Conservation (phyloP, 2,888 invertebrate species). For the Volucella zonaria region DNA sequence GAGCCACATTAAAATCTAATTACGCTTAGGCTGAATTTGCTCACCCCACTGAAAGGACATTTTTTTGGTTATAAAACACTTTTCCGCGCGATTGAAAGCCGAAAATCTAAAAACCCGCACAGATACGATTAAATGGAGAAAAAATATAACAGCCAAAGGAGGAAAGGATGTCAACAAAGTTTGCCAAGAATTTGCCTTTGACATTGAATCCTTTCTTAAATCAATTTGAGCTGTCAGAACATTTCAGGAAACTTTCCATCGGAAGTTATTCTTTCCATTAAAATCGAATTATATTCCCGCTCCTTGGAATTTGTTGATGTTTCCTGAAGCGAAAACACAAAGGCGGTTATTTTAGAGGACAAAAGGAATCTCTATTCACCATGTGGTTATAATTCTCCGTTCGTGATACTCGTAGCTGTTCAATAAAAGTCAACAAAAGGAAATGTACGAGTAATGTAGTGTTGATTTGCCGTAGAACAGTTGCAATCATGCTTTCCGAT, state of each 20-base stretch:
- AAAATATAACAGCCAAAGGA: background rate
- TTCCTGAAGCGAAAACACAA: background rate
- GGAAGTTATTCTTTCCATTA: constrained; percentile 17
- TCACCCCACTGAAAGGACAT: background rate
- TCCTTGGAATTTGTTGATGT: background rate
- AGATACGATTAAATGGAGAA: too few species aligned
- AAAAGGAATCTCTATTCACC: background rate
- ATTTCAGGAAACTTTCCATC: background rate
- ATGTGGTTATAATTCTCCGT: background rate
- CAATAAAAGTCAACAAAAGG: constrained; percentile 12
- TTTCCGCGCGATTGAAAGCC: background rate
- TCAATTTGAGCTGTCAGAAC: background rate
- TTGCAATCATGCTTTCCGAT: background rate
- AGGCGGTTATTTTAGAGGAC: background rate
- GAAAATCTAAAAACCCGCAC: too few species aligned
- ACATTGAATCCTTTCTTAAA: constrained; percentile 22
- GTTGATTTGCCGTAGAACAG: background rate
- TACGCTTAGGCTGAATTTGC: background rate
- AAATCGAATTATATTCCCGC: constrained; percentile 14
- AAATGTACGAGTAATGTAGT: background rate
- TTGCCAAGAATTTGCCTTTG: background rate
- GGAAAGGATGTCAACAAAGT: background rate
- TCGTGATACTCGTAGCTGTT: constrained; percentile 13
- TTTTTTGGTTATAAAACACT: constrained; percentile 14
- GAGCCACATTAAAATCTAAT: constrained; percentile 27